Conservation (phyloP, 2,888 invertebrate genomes). For the Belgica antarctica region DNA sequence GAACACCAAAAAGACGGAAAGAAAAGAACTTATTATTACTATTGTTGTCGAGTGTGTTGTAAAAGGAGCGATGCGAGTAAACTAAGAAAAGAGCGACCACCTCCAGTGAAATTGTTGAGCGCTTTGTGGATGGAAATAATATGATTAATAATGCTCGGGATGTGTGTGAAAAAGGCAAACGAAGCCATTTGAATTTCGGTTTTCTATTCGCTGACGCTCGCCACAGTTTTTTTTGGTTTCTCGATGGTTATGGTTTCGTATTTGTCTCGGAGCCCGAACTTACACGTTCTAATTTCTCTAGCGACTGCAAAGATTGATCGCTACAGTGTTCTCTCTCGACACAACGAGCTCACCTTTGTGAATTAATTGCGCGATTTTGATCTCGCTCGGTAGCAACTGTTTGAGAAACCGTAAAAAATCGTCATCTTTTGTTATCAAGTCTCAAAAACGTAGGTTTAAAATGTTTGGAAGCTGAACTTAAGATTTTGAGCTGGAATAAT, state of each 20-base stretch:
- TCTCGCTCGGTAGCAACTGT: background rate
- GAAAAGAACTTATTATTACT: constrained; percentile 35
- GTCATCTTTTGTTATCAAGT: constrained; percentile 17
- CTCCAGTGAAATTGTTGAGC: constrained; percentile 40
- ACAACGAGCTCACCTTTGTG: background rate
- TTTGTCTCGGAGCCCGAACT: constrained; percentile 13
- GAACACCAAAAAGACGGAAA: constrained; percentile 1
- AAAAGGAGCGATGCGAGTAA: constrained; percentile 14
- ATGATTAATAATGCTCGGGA: constrained; percentile 40
- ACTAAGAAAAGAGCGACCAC: constrained; percentile 34
- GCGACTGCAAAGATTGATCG: constrained; percentile 14
- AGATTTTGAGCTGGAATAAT: background rate
- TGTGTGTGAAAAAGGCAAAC: constrained; percentile 35
- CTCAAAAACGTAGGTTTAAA: constrained; percentile 15
- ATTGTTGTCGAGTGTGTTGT: constrained; percentile 30
- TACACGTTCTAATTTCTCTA: constrained; percentile 14
- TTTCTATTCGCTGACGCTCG: background rate
- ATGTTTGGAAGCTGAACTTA: background rate
- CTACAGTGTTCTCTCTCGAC: background rate
- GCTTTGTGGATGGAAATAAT: constrained; percentile 33
- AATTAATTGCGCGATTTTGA: background rate
- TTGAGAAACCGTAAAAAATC: constrained; percentile 20
- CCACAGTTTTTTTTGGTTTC: background rate
- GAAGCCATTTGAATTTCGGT: constrained; percentile 36
- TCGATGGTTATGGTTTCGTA: background rate